phyloP scores from a whole-genome alignment of 2,888 invertebrate species.

The Spodoptera littoralis region DNA sequence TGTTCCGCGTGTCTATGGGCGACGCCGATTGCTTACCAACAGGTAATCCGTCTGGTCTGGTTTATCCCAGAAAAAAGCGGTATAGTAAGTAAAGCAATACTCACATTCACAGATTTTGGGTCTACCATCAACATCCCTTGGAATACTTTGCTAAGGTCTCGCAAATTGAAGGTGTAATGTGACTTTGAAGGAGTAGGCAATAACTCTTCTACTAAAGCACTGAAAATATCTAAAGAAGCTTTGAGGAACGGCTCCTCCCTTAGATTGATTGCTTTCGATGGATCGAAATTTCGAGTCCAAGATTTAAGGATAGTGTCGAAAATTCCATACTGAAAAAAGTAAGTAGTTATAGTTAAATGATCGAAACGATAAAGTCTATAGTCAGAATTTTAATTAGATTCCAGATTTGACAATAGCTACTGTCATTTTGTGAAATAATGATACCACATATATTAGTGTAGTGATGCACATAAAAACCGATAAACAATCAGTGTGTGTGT shows the following conservation, averaged over 20 bases:
- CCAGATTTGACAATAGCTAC: too few species aligned
- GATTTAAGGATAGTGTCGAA: conserved; percentile 92
- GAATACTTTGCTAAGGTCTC: conserved; percentile 95
- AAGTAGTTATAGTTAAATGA: background rate
- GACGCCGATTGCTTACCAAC: too few species aligned
- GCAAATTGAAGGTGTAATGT: conserved; percentile 96
- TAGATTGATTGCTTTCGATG: conserved; percentile 59
- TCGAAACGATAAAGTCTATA: too few species aligned
- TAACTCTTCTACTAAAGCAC: conserved; percentile 90
- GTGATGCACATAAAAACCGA: too few species aligned
- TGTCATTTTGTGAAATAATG: too few species aligned
- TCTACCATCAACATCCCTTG: conserved; percentile 93
- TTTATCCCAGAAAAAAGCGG: background rate
- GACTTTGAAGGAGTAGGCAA: conserved; percentile 96
- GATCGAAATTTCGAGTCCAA: conserved; percentile 88
- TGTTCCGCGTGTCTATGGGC: too few species aligned
- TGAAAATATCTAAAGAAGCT: conserved; percentile 91
- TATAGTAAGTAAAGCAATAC: background rate
- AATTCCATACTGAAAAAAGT: conserved; percentile 79
- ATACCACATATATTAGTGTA: too few species aligned
- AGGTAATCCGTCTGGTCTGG: too few species aligned
- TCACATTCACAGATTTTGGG: conserved; percentile 89
- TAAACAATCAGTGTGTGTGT: too few species aligned
- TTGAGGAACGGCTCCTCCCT: conserved; percentile 88
- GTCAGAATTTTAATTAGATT: too few species aligned